Base-by-base conservation (phyloP, 1,140 invertebrate genomes). In the Pinna nobilis region DNA sequence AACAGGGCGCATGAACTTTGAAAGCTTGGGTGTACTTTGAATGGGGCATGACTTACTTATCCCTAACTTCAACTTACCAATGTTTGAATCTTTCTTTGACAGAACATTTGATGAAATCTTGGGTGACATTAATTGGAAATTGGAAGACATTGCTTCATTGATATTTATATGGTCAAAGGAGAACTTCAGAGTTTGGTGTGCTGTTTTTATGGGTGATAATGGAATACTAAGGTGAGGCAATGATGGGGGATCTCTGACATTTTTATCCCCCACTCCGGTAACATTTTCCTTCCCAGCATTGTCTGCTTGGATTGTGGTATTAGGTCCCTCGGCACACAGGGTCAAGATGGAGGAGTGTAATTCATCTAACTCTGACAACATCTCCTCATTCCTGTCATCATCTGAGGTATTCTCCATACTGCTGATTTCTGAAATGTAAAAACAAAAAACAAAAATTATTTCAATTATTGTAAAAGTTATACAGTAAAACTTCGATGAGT, bases 301-400 rank as follows among this genome's bases (percentile, higher is more conserved):
- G 35, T 11, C 35, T 30, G 23, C 25, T 1, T 55, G 28, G 2
- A 18, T 32, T 32, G 51, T 33, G 32, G 49, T 2, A 11, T 11
- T 15, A 39, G 49, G 28, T 9, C 39, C 64, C 1, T 41, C 53
- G n/a, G 57, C 66, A 47, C 66, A 69, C 18, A 69, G 41, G 49
- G 53, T 69, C 33, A 69, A 59, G 33, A 69, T 69, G 53, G 66
- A 69, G 33, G n/a, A 39, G 41, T 59, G 55, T 20, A 69, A 32
- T 33, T 69, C 66, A 47, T 69, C 66, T 15, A 63, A 28, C 18
- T 63, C 60, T 25, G 55, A 59, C 18, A n/a, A n/a, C n/a, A n/a
- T n/a, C n/a, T n/a, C n/a, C n/a, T n/a, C n/a, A n/a, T n/a, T n/a
- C n/a, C n/a, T n/a, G n/a, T n/a, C n/a, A n/a, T n/a, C n/a, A n/a